Base-by-base conservation (phyloP, 2,888 invertebrate species). In the Poecilus cupreus region DNA sequence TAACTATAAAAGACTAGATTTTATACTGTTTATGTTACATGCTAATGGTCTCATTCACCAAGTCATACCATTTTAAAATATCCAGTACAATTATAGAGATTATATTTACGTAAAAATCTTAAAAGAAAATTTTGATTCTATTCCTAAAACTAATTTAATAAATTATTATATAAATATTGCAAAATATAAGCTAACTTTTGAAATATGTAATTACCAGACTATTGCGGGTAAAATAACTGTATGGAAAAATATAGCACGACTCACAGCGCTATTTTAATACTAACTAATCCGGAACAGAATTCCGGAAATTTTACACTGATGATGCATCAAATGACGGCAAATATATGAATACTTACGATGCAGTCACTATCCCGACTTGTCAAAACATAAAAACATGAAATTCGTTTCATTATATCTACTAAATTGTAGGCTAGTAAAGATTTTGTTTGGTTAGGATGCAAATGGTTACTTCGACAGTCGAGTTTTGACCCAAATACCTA, bases 1-100 rank as follows among this genome's bases (percentile, higher is more conserved):
- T 72, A 80, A 81, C 81, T 81, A 75, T 81, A 80, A 80, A 80
- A 81, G 81, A 81, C 81, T 81, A 81, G 81, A 75, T 75, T 68
- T 80, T 72, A 80, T 74, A 80, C 75, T 75, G 60, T 43, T 79
- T 24, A 57, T 20, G 24, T 76, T 74, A 60, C 72, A 74, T 60
- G 32, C 75, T 75, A 74, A 81, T 81, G 75, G 75, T 75, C 81
- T 60, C 81, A 81, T 75, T 81, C 75, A 81, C 72, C 80, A 74
- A 80, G 74, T 26, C 80, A 74, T 57, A 72, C 74, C 37, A 24
- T 64, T 75, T 51, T 64, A 74, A 81, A 74, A 74, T 80, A 80
- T 74, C 72, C 49, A 80, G 49, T 70, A 68, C 32, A 26, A 39
- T 72, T 60, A 54, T 74, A 43, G 32, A 54, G 24, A 51, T 76